Evolutionary conservation across 2,113 vertebrate genomes (phyloP).

Genomic region (Numenius arquata): DNA sequence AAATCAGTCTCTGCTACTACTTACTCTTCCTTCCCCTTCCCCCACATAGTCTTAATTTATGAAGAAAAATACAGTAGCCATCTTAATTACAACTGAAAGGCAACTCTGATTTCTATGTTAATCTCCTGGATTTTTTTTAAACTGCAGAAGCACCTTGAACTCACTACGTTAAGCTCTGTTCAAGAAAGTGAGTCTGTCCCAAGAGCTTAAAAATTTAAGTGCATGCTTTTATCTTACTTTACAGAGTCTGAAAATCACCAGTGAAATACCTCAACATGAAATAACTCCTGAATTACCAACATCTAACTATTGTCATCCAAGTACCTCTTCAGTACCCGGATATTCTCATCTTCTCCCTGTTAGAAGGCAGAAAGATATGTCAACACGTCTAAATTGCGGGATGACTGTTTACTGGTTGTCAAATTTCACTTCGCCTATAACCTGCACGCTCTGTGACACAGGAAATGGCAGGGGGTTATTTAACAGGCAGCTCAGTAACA

Average conservation of each 20-base stretch:
- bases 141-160: neutral
- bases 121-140: neutral
- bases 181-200: neutral
- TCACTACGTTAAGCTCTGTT: neutral
- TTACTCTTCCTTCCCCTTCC: neutral
- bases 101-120: neutral
- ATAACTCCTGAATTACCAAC: neutral
- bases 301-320: neutral
- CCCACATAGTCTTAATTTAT: rapidly evolving
- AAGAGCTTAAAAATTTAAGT: neutral
- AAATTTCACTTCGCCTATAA: neutral
- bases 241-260: neutral
- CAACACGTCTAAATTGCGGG: neutral
- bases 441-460: neutral
- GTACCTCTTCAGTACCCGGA: neutral
- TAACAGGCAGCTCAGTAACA: neutral
- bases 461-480: neutral
- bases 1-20: neutral
- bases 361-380: neutral
- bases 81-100: neutral
- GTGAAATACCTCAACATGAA: neutral
- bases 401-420: neutral
- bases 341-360: neutral
- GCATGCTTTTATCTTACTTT: neutral
- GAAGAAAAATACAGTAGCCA: neutral